Evolutionary conservation across 2,797 vertebrate species (phyloP).

Genomic region (Enteromius argenteus): DNA sequence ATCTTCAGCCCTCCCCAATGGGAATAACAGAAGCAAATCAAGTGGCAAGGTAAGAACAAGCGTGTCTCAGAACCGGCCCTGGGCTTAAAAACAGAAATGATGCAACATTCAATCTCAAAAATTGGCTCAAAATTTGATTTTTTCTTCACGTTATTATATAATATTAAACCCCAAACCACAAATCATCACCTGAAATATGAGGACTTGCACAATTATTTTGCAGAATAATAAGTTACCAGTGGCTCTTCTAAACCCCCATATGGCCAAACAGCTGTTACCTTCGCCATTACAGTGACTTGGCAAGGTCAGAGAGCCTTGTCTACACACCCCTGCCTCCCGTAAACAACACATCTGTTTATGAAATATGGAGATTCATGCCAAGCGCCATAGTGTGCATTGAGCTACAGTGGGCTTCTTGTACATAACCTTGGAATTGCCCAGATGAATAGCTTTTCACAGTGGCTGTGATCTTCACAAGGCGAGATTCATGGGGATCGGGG

Average conservation of each 20-base stretch:
- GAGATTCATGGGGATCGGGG: neutral
- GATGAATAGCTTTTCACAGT: conserved; percentile 23
- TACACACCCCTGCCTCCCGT: neutral
- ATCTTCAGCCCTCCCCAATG: conserved; percentile 69
- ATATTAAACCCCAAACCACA: neutral
- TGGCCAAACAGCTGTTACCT: neutral
- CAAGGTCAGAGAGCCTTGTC: conserved; percentile 6
- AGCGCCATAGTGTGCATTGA: neutral
- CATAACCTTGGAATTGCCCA: conserved; percentile 25
- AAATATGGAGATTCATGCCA: conserved; percentile 12
- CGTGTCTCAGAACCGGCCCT: neutral
- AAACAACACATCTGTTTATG: conserved; percentile 39
- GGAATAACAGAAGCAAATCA: conserved; percentile 73
- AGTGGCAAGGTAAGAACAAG: conserved; percentile 77
- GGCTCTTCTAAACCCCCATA: neutral
- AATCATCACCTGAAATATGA: conserved; percentile 13
- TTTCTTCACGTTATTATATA: neutral
- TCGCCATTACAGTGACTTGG: neutral
- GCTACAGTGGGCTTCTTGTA: neutral
- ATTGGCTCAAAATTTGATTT: conserved; percentile 10
- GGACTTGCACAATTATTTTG: conserved; percentile 4
- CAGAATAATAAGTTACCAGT: neutral
- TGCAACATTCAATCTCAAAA: conserved; percentile 11
- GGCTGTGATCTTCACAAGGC: conserved; percentile 17
- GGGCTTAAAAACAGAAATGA: neutral